Conservation (phyloP, 2,113 vertebrate genomes). For the Xiphophorus hellerii region DNA sequence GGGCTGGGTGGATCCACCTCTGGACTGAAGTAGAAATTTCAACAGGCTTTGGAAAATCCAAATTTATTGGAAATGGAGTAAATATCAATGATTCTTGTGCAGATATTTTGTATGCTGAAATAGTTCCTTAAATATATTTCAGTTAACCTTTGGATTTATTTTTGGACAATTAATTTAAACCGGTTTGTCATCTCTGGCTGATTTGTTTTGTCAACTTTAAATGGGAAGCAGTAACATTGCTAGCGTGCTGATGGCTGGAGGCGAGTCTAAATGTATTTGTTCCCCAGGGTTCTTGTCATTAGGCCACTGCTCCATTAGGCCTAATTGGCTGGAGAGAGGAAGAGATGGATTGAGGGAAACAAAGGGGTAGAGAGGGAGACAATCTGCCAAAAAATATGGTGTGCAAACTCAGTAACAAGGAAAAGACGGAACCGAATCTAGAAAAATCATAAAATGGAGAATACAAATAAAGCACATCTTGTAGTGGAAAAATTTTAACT, state of each 20-base stretch:
- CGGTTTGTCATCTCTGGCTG: slow-evolving; percentile 22
- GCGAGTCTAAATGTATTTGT: slow-evolving; percentile 75
- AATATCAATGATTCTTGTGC: too few relatives aligned
- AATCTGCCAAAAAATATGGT: slow-evolving; percentile 11
- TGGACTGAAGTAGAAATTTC: too few relatives aligned
- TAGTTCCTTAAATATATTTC: too few relatives aligned
- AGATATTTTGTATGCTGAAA: too few relatives aligned
- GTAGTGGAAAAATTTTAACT: neutral
- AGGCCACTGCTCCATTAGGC: slow-evolving; percentile 72
- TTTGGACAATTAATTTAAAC: too few relatives aligned
- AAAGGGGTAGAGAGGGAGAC: slow-evolving; percentile 24
- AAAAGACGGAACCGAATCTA: neutral
- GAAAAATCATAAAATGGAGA: neutral
- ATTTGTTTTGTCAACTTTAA: slow-evolving; percentile 54
- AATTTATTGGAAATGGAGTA: too few relatives aligned
- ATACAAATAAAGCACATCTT: neutral
- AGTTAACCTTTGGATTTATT: too few relatives aligned
- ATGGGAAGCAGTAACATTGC: slow-evolving; percentile 38
- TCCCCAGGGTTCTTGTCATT: slow-evolving; percentile 71
- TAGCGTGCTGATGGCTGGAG: slow-evolving; percentile 43
- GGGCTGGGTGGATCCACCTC: too few relatives aligned
- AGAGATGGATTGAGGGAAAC: slow-evolving; percentile 35
- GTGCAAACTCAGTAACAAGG: neutral
- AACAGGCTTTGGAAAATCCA: too few relatives aligned
- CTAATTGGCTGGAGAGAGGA: slow-evolving; percentile 69